These are phyloP conservation scores for Calliopsis andreniformis DNA, from an alignment of 1,140 invertebrate species.

Conservation along the genomic window DNA sequence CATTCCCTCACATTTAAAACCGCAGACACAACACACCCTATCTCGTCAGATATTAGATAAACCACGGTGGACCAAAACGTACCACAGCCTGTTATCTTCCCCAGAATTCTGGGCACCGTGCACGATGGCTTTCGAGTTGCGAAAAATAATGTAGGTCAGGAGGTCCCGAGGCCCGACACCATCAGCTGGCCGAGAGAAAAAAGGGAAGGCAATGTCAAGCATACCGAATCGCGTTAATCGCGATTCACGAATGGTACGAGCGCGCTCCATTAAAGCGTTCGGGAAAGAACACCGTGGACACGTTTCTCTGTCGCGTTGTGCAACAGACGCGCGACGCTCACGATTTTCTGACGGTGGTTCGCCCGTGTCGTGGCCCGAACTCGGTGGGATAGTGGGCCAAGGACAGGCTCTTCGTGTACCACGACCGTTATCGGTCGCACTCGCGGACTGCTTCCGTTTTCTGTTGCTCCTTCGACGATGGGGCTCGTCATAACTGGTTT, in stretches of 20 bases:
- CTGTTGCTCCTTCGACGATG: not conserved
- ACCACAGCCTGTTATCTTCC: too few species aligned
- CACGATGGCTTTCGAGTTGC: too few species aligned
- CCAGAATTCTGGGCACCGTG: too few species aligned
- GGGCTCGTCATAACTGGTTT: too few species aligned
- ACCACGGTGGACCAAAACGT: too few species aligned
- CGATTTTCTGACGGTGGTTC: constrained; percentile 9
- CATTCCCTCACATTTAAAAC: too few species aligned
- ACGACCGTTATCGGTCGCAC: constrained; percentile 1
- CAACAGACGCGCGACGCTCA: not conserved
- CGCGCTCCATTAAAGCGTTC: constrained; percentile 27
- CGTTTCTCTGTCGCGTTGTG: constrained; percentile 35
- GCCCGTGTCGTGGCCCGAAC: not conserved
- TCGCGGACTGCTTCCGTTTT: not conserved
- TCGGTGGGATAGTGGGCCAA: constrained; percentile 29
- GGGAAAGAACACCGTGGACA: constrained; percentile 1
- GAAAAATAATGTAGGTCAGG: constrained; percentile 48
- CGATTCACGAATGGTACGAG: constrained; percentile 31
- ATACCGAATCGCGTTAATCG: constrained; percentile 38
- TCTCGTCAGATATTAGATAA: too few species aligned
- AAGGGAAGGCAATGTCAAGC: constrained; percentile 34
- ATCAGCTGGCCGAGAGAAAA: constrained; percentile 20
- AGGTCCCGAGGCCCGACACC: not conserved
- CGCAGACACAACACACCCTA: too few species aligned
- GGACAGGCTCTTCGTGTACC: constrained; percentile 10